phyloP scores from a whole-genome alignment of 2,113 vertebrate species.

The Austrofundulus limnaeus region DNA sequence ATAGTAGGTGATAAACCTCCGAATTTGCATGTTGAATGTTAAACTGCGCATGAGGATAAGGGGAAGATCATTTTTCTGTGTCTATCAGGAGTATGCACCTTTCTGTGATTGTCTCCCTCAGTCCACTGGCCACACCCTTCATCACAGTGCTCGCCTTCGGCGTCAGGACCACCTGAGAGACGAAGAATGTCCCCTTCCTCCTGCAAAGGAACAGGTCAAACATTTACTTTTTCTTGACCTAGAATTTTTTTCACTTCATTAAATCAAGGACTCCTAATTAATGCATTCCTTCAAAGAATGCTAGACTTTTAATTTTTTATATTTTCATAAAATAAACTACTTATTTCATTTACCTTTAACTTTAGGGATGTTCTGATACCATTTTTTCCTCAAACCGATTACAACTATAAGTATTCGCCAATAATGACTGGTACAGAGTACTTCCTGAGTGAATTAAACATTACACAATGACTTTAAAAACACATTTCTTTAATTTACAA shows the following conservation, averaged over 20 bases:
- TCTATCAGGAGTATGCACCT: conserved; percentile 57
- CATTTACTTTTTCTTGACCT: not conserved
- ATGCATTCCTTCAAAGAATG: too few species aligned
- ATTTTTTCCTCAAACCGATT: too few species aligned
- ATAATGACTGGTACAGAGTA: too few species aligned
- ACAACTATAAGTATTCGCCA: too few species aligned
- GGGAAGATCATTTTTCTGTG: not conserved
- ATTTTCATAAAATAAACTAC: too few species aligned
- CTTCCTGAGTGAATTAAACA: too few species aligned
- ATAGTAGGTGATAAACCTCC: not conserved
- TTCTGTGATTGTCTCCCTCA: conserved; percentile 98
- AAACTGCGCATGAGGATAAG: not conserved
- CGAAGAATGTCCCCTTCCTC: conserved; percentile 96
- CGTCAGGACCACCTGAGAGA: conserved; percentile 96
- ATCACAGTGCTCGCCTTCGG: conserved; percentile 98
- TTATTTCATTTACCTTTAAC: too few species aligned
- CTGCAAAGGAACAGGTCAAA: conserved; percentile 46
- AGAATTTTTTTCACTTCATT: not conserved
- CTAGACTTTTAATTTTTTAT: too few species aligned
- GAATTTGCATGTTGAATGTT: not conserved
- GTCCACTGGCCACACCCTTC: conserved; percentile 93
- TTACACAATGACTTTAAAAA: too few species aligned
- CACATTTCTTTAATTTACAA: too few species aligned
- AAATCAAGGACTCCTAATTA: too few species aligned
- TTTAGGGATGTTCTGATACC: too few species aligned